These are phyloP conservation scores for Caenorhabditis sp. DNA, from an alignment of 2,888 invertebrate species.

Conservation along the genomic window DNA sequence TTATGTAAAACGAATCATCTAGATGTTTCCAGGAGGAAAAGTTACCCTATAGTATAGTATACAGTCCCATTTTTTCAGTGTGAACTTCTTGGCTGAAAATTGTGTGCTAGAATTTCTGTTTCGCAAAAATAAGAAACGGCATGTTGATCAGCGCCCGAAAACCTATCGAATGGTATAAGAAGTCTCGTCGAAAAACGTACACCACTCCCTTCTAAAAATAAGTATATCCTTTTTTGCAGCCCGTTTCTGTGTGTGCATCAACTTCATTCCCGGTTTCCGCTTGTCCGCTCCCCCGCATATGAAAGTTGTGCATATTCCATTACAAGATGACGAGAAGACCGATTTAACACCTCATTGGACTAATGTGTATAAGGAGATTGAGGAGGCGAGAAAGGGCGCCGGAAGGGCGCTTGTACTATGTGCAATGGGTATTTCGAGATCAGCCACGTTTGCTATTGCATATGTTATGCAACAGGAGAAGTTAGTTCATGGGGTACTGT, in stretches of 20 bases:
- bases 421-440: conserved; percentile 62
- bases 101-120: too few species aligned
- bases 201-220: too few species aligned
- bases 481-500: too few species aligned
- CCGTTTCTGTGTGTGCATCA: conserved; percentile 56
- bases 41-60: too few species aligned
- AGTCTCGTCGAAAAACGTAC: too few species aligned
- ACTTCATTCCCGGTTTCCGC: conserved; percentile 59
- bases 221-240: conserved; percentile 53
- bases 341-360: conserved; percentile 56
- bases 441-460: conserved; percentile 62
- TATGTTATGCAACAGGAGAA: conserved; percentile 59
- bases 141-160: too few species aligned
- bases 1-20: too few species aligned
- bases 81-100: too few species aligned
- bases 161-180: too few species aligned
- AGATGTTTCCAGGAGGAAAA: too few species aligned
- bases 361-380: conserved; percentile 59
- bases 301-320: conserved; percentile 55
- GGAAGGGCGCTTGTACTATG: conserved; percentile 58
- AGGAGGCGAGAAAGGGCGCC: conserved; percentile 54
- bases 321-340: conserved; percentile 57
- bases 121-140: too few species aligned
- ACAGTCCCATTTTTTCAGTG: too few species aligned
- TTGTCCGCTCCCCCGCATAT: conserved; percentile 51